Evolutionary conservation across 2,888 invertebrate genomes (phyloP), one percentile per base, ranked within the genome.

Genomic region (Sarcophaga variegata): DNA sequence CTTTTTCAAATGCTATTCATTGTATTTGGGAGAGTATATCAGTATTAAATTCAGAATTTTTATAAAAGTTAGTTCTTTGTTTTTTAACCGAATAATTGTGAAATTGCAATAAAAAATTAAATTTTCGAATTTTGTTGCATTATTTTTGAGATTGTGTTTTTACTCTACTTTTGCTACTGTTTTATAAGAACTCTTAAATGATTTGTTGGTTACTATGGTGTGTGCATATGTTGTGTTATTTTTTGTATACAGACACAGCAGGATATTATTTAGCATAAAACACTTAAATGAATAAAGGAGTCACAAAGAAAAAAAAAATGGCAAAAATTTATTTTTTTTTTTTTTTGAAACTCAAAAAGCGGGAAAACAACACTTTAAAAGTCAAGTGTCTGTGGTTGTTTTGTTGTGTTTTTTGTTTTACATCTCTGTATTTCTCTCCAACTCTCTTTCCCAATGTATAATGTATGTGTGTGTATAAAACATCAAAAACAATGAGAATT

Each of bases 321-420:
- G 62, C 75, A 79, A 76, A 77, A 54, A 77, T 37, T 66, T 14
- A 47, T 45, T 10, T 37, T 22, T 54, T 70, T 66, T 17, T 71
- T 66, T 72, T n/a, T 37, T 10, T 37, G 10, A 87, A 78, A 87
- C 88, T 89, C 89, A 89, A 88, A 83, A 82, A 83, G 79, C 88
- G 80, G 85, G 87, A 88, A 90, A 90, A 90, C 88, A 91, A 84
- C 89, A 91, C 91, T 91, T 85, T 88, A 91, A 90, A 90, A 91
- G 91, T 91, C 91, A 91, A 91, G 91, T 90, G 89, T 84, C 90
- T 90, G 89, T 85, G 81, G 89, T 67, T 81, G 74, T 81, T 85
- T 62, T 83, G 80, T 69, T 78, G 64, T 63, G 60, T 12, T 63
- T 47, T n/a, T 69, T 49, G 75, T 54, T 27, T 54, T 60, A 37